Percentiles rank a stretch among this genome's conserved stretches.
phyloP scores from a whole-genome alignment of 2,113 vertebrate species.

The Phalacrocorax brasilianus region DNA sequence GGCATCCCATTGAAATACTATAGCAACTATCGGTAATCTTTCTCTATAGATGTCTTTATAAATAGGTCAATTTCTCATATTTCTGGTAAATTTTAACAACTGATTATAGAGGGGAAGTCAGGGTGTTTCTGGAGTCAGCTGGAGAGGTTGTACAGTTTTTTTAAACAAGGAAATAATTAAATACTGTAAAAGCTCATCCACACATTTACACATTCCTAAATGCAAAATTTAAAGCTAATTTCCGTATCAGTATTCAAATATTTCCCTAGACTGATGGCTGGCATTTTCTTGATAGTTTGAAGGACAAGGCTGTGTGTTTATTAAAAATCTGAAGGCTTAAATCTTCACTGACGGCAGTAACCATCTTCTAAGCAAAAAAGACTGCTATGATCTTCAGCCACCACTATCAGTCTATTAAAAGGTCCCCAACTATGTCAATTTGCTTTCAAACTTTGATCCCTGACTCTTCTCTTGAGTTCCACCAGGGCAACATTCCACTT shows the following conservation, averaged over 20 bases:
- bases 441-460: conserved; percentile 37
- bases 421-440: conserved; percentile 16
- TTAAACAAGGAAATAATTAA: neutral
- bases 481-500: conserved; percentile 31
- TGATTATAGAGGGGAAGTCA: neutral
- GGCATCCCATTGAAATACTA: neutral
- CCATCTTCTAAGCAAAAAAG: neutral
- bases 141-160: neutral
- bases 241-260: neutral
- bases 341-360: neutral
- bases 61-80: neutral
- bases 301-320: neutral
- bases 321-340: neutral
- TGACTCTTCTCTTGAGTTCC: conserved; percentile 5
- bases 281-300: neutral
- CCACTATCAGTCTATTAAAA: neutral
- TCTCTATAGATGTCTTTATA: neutral
- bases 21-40: neutral
- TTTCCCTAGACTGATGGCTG: neutral
- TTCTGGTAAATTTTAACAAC: neutral
- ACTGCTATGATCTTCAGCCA: neutral
- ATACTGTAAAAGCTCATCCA: neutral
- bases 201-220: neutral
- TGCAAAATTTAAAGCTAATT: conserved; percentile 20
- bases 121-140: neutral